Conservation (phyloP, 2,888 invertebrate genomes). For the Dimorphilus gyrociliatus region DNA sequence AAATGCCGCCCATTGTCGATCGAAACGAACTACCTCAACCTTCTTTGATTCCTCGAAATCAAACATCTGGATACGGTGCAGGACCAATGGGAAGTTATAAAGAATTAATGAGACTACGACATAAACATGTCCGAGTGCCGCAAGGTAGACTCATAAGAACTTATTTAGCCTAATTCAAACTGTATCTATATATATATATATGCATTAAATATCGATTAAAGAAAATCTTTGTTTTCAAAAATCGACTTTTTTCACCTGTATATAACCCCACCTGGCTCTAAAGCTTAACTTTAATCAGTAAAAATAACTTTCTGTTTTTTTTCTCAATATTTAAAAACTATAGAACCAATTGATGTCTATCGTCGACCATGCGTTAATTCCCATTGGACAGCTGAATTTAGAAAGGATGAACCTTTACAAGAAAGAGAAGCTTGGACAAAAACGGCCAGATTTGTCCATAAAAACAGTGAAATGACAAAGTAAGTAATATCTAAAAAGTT, state of each 20-base stretch:
- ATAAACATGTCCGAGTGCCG: constrained; percentile 25
- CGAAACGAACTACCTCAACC: constrained; percentile 11
- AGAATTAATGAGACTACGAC: constrained; percentile 25
- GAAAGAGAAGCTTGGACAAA: constrained; percentile 27
- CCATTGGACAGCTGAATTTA: constrained; percentile 24
- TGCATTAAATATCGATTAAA: too few species aligned
- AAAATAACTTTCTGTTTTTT: too few species aligned
- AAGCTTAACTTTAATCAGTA: too few species aligned
- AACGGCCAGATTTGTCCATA: constrained; percentile 21
- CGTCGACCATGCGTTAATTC: constrained; percentile 21
- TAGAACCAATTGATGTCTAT: constrained; percentile 24
- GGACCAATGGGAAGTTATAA: constrained; percentile 25
- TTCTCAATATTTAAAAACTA: too few species aligned
- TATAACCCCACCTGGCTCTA: too few species aligned
- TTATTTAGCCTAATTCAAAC: neutral
- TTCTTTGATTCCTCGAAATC: constrained; percentile 25
- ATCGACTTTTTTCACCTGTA: too few species aligned
- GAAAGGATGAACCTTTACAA: constrained; percentile 22
- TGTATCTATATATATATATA: neutral
- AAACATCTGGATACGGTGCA: constrained; percentile 23
- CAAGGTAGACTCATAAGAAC: constrained; percentile 15
- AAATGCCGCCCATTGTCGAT: constrained; percentile 21
- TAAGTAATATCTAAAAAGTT: constrained; percentile 8
- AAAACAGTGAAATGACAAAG: constrained; percentile 36
- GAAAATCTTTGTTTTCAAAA: too few species aligned